Evolutionary conservation across 2,113 vertebrate species (phyloP).

Genomic region (Chitala chitala): DNA sequence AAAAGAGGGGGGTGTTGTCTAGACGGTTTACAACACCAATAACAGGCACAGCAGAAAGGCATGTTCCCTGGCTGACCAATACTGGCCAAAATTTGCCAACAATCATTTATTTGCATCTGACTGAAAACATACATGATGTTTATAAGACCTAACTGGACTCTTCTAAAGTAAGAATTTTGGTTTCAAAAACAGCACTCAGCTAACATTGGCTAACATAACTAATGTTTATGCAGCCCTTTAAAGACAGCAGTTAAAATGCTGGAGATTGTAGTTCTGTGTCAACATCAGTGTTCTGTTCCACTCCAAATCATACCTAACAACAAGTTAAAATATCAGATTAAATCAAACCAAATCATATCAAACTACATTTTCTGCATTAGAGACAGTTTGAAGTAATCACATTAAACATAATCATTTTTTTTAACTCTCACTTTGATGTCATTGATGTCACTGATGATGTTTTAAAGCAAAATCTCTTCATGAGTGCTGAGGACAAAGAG

Average conservation of each 20-base stretch:
- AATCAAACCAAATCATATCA: too few species aligned
- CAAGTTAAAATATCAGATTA: too few species aligned
- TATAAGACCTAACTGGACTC: background rate
- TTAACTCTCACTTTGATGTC: too few species aligned
- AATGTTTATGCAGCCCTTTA: background rate
- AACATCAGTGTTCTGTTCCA: background rate
- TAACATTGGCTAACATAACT: background rate
- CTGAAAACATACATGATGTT: background rate
- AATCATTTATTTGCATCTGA: slow-evolving; percentile 39
- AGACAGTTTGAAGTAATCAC: too few species aligned
- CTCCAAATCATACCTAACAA: too few species aligned
- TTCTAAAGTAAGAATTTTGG: background rate
- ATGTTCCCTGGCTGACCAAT: slow-evolving; percentile 70
- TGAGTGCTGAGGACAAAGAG: too few species aligned
- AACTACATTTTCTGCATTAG: too few species aligned
- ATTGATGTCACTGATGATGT: too few species aligned
- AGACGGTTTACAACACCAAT: slow-evolving; percentile 99
- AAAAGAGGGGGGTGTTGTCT: slow-evolving; percentile 93
- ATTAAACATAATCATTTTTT: too few species aligned
- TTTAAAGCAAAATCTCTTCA: too few species aligned
- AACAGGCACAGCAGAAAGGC: slow-evolving; percentile 86
- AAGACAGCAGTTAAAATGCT: background rate
- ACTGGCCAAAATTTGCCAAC: slow-evolving; percentile 41
- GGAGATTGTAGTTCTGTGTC: background rate
- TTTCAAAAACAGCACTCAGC: background rate